Conservation (phyloP, 2,888 invertebrate species). For the Pterostichus niger region DNA sequence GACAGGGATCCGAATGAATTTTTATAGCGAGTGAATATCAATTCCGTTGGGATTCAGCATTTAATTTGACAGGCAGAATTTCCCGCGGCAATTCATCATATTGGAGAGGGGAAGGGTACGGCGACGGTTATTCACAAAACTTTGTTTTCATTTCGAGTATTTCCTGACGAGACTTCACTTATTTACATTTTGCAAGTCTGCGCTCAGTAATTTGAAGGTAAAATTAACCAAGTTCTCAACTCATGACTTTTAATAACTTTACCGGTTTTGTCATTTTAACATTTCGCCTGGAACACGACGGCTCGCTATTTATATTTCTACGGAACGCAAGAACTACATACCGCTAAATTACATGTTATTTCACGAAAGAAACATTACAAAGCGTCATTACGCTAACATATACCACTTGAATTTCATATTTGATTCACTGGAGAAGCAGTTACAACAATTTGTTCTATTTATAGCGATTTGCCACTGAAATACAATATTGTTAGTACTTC, state of each 20-base stretch:
- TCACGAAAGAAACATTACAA: constrained; percentile 36
- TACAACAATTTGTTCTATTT: constrained; percentile 46
- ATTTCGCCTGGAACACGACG: constrained; percentile 9
- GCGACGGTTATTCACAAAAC: constrained; percentile 39
- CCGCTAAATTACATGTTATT: constrained; percentile 16
- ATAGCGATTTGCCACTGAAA: constrained; percentile 12
- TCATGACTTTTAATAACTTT: constrained; percentile 61
- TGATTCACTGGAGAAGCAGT: constrained; percentile 4
- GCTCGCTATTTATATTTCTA: constrained; percentile 37
- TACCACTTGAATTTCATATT: constrained; percentile 36
- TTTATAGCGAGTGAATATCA: constrained; percentile 36
- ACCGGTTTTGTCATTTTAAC: constrained; percentile 60
- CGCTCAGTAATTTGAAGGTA: constrained; percentile 57
- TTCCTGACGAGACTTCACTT: constrained; percentile 55
- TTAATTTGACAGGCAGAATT: constrained; percentile 41
- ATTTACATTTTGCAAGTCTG: constrained; percentile 59
- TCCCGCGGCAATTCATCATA: constrained; percentile 46
- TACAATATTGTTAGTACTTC: not conserved
- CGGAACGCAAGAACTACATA: not conserved
- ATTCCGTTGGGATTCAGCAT: constrained; percentile 29
- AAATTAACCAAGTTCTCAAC: constrained; percentile 61
- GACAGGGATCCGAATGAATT: constrained; percentile 25
- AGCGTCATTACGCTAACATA: constrained; percentile 36
- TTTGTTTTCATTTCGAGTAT: constrained; percentile 61
- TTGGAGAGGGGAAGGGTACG: not conserved